These are phyloP conservation scores for Pammene fasciana DNA, from an alignment of 2,888 invertebrate species.

Conservation along the genomic window DNA sequence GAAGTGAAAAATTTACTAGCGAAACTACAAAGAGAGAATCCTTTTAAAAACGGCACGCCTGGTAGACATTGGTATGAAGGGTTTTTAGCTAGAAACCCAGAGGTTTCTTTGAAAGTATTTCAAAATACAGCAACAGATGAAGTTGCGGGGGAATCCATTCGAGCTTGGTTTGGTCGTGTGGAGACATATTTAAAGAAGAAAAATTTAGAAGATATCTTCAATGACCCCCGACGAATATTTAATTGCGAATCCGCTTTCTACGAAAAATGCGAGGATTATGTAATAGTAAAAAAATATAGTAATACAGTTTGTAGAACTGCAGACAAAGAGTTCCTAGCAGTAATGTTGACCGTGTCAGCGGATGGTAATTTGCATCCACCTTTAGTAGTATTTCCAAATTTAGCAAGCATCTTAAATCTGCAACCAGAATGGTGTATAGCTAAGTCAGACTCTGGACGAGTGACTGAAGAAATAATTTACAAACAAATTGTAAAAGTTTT, in stretches of 20 bases:
- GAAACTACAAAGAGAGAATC: slow-evolving; percentile 15
- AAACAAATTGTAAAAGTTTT: too few relatives aligned
- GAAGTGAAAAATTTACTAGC: slow-evolving; percentile 3
- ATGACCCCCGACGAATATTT: slow-evolving; percentile 35
- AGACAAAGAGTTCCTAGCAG: too few relatives aligned
- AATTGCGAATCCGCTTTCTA: slow-evolving; percentile 36
- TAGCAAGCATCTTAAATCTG: too few relatives aligned
- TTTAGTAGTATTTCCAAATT: too few relatives aligned
- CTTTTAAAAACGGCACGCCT: slow-evolving; percentile 20
- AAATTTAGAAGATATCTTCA: slow-evolving; percentile 9
- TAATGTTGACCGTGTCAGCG: too few relatives aligned
- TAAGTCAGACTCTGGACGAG: too few relatives aligned
- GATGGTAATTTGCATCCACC: too few relatives aligned
- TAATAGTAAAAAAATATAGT: too few relatives aligned
- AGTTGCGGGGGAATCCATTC: background rate
- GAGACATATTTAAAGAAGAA: background rate
- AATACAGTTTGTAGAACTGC: too few relatives aligned
- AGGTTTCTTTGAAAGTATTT: background rate
- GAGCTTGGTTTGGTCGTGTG: slow-evolving; percentile 8
- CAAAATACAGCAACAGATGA: background rate
- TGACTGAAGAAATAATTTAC: too few relatives aligned
- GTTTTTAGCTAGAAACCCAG: slow-evolving; percentile 19
- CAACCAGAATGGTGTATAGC: too few relatives aligned
- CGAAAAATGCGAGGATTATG: too few relatives aligned
- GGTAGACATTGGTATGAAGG: slow-evolving; percentile 26